phyloP scores from a whole-genome alignment of 1,140 invertebrate species.

The Eupristina koningsbergeri region DNA sequence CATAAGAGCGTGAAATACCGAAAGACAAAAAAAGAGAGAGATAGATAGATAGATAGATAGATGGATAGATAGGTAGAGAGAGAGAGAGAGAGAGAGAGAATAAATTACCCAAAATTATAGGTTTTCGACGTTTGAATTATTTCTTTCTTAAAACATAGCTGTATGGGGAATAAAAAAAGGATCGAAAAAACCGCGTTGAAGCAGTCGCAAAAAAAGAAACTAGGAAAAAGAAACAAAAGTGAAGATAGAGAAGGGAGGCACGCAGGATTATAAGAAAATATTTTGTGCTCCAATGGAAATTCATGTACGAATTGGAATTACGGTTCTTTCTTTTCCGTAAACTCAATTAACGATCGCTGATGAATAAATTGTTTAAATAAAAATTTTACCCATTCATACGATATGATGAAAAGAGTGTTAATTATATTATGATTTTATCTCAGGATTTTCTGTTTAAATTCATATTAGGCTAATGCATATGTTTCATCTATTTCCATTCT shows the following conservation, averaged over 20 bases:
- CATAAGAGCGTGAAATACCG: too few species aligned
- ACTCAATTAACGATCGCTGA: too few species aligned
- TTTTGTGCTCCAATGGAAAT: neutral
- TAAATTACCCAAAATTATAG: constrained; percentile 57
- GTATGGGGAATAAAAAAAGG: constrained; percentile 13
- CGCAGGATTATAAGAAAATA: constrained; percentile 1
- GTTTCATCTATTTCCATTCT: neutral
- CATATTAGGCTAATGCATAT: neutral
- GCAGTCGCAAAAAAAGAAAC: neutral
- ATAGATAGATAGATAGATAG: too few species aligned
- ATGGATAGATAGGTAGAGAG: too few species aligned
- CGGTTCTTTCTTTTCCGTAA: too few species aligned
- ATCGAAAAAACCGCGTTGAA: neutral
- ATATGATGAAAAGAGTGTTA: neutral
- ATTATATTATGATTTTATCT: neutral
- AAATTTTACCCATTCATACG: neutral
- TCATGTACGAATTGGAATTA: neutral
- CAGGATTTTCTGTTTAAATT: neutral
- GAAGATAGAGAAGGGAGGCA: neutral
- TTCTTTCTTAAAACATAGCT: constrained; percentile 51
- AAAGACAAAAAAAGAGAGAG: too few species aligned
- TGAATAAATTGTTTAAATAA: too few species aligned
- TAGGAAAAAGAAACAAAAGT: constrained; percentile 5
- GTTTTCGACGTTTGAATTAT: constrained; percentile 61
- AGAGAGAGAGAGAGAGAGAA: constrained; percentile 1